Conservation (phyloP, 2,888 invertebrate genomes). For the Carabus problematicus region DNA sequence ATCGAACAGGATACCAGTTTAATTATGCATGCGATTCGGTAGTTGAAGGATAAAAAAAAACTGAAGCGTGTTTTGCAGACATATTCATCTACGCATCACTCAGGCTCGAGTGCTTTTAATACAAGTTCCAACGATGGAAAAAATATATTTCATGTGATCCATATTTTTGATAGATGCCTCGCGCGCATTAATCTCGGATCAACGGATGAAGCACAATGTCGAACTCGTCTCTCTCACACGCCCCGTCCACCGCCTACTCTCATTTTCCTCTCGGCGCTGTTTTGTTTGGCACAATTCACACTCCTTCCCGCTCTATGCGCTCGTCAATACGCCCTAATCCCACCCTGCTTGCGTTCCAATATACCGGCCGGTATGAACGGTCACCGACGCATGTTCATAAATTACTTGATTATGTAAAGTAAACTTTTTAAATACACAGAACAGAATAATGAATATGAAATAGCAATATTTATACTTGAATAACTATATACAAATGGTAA, state of each 20-base stretch:
- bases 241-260: neutral
- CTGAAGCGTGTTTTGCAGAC: slow-evolving; percentile 21
- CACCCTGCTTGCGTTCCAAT: neutral
- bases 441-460: too few species aligned
- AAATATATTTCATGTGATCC: slow-evolving; percentile 31
- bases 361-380: slow-evolving; percentile 1
- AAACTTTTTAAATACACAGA: too few species aligned
- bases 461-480: neutral
- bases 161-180: slow-evolving; percentile 35
- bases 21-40: slow-evolving; percentile 29
- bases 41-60: slow-evolving; percentile 27
- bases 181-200: slow-evolving; percentile 34
- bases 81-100: slow-evolving; percentile 29
- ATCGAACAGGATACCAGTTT: slow-evolving; percentile 7
- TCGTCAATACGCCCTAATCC: slow-evolving; percentile 2
- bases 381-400: neutral
- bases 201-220: slow-evolving; percentile 16
- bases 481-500: too few species aligned
- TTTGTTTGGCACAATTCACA: slow-evolving; percentile 16
- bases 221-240: slow-evolving; percentile 2
- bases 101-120: slow-evolving; percentile 24
- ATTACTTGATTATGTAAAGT: too few species aligned
- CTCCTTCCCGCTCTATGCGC: slow-evolving; percentile 8
- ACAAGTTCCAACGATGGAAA: slow-evolving; percentile 26
- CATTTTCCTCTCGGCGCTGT: neutral